Evolutionary conservation across 1,140 invertebrate species (phyloP).

Genomic region (Euschistus heros): DNA sequence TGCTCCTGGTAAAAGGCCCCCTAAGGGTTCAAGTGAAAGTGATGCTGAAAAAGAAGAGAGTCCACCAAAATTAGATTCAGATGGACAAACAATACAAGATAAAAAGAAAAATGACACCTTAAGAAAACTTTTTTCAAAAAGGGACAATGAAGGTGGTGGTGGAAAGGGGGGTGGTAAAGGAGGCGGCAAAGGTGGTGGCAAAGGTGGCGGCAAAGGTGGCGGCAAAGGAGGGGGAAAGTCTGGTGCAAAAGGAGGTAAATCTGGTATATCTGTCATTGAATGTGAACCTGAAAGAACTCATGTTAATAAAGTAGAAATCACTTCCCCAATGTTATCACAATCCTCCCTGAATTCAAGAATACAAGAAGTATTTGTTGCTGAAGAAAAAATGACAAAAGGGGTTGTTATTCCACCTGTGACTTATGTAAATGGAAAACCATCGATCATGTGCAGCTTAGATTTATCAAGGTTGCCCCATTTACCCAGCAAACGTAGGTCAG

Average conservation of each 20-base stretch:
- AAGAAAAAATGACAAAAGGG: not conserved
- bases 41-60: slow-evolving; percentile 34
- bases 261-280: slow-evolving; percentile 32
- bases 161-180: slow-evolving; percentile 48
- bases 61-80: slow-evolving; percentile 44
- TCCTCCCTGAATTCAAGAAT: slow-evolving; percentile 17
- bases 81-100: slow-evolving; percentile 47
- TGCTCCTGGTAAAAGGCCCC: slow-evolving; percentile 26
- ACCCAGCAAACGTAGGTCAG: slow-evolving; percentile 28
- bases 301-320: slow-evolving; percentile 21
- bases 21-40: slow-evolving; percentile 25
- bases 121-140: slow-evolving; percentile 51
- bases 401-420: not conserved
- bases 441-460: slow-evolving; percentile 24
- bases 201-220: slow-evolving; percentile 41
- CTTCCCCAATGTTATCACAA: slow-evolving; percentile 5
- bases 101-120: slow-evolving; percentile 61
- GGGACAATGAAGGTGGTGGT: slow-evolving; percentile 45
- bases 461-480: slow-evolving; percentile 21
- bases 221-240: slow-evolving; percentile 47
- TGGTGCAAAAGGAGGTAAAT: slow-evolving; percentile 39
- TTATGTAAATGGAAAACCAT: slow-evolving; percentile 14
- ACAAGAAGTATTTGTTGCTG: slow-evolving; percentile 5
- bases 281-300: slow-evolving; percentile 36
- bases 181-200: slow-evolving; percentile 42